phyloP scores from a whole-genome alignment of 2,113 vertebrate species.

The Grantiella picta region DNA sequence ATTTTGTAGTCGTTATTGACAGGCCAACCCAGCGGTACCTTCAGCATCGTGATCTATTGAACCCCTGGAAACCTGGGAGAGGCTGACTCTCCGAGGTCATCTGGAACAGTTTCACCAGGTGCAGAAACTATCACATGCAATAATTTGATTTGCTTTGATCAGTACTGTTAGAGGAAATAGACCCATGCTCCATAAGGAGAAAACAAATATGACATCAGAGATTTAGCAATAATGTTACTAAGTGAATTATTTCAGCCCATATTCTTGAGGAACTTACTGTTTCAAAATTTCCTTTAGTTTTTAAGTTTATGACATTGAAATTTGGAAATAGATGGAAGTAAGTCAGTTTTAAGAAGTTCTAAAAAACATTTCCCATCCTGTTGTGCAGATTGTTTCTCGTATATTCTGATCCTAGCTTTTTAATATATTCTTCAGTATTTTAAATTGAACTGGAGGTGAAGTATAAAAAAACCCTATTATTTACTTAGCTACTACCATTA shows the following conservation, averaged over 20 bases:
- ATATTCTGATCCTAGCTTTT: not conserved
- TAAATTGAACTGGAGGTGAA: not conserved
- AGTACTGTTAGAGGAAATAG: not conserved
- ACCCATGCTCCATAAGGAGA: not conserved
- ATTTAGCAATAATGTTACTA: not conserved
- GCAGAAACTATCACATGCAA: not conserved
- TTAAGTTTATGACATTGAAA: not conserved
- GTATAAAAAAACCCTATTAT: not conserved
- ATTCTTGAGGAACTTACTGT: not conserved
- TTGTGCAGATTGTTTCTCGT: not conserved
- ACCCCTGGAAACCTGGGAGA: not conserved
- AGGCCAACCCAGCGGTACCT: rapidly evolving
- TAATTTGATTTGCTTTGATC: not conserved
- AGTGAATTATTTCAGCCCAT: not conserved
- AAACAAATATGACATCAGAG: not conserved
- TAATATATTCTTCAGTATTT: not conserved
- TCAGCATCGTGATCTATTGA: not conserved
- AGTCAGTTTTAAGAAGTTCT: not conserved
- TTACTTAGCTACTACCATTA: not conserved
- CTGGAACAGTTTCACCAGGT: not conserved
- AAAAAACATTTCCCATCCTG: not conserved
- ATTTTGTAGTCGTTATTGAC: not conserved
- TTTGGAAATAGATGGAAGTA: not conserved
- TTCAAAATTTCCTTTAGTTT: not conserved
- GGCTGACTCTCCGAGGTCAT: not conserved